phyloP scores from a whole-genome alignment of 2,888 invertebrate species.

The Ametastegia equiseti region DNA sequence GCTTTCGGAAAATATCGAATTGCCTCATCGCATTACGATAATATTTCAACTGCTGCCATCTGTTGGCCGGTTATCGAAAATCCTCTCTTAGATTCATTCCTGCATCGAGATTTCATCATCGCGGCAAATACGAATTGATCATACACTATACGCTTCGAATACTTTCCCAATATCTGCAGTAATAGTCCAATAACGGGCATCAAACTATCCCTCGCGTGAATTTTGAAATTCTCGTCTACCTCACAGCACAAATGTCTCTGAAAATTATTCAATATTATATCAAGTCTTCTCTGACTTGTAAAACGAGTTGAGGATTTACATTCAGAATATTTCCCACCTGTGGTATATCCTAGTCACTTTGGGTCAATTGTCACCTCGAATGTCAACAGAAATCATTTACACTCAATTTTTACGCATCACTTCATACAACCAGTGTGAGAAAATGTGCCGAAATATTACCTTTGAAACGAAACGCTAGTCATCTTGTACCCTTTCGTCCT shows the following conservation, averaged over 20 bases:
- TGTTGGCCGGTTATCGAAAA: conserved; percentile 7
- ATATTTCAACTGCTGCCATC: conserved; percentile 12
- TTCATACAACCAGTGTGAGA: no score
- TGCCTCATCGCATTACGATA: neutral
- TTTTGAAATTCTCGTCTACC: neutral
- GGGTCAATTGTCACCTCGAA: no score
- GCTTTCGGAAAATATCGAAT: neutral
- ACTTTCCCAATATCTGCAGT: neutral
- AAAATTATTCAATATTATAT: no score
- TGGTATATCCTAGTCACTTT: no score
- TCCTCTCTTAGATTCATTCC: neutral
- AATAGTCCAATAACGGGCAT: neutral
- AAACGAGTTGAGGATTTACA: no score
- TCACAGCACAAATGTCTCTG: neutral
- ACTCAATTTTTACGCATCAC: no score
- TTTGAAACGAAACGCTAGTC: no score
- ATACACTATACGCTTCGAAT: neutral
- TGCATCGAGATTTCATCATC: neutral
- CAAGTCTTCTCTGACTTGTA: no score
- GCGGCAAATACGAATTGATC: conserved; percentile 14
- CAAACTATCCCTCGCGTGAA: neutral
- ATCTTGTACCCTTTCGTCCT: neutral
- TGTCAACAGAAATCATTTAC: no score
- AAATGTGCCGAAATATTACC: no score
- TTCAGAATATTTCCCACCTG: no score